These are phyloP conservation scores for Oncorhynchus masou DNA, from an alignment of 2,113 vertebrate species.

Conservation along the genomic window DNA sequence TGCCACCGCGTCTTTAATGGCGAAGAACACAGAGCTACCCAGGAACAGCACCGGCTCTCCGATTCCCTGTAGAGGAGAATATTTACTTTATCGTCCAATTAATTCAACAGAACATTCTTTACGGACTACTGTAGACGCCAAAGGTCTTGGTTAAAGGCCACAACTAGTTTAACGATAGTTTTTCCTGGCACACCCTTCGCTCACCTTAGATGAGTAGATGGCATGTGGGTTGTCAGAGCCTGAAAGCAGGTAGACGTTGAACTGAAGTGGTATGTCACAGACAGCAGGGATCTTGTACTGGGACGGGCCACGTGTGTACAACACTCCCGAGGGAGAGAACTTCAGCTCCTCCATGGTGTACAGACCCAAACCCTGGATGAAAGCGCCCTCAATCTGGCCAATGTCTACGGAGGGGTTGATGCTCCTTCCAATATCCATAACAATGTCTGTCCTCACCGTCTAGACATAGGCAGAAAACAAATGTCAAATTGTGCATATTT, in stretches of 20 bases:
- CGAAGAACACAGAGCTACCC: conserved; percentile 74
- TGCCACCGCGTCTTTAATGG: conserved; percentile 67
- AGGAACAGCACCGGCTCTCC: conserved; percentile 71
- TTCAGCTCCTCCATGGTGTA: conserved; percentile 75
- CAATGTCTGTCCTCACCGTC: conserved; percentile 76
- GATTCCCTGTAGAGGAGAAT: conserved; percentile 55
- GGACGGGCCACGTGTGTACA: conserved; percentile 65
- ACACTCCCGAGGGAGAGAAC: conserved; percentile 70
- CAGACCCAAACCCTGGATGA: conserved; percentile 73
- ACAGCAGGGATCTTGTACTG: conserved; percentile 75
- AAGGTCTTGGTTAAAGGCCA: too few relatives aligned
- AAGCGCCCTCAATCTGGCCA: conserved; percentile 76
- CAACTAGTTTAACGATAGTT: too few relatives aligned
- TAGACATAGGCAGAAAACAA: conserved; percentile 43
- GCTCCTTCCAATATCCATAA: conserved; percentile 75
- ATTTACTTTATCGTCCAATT: too few relatives aligned
- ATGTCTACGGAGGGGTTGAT: conserved; percentile 76
- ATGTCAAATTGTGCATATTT: too few relatives aligned
- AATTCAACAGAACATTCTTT: too few relatives aligned
- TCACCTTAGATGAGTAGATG: conserved; percentile 77
- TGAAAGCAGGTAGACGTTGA: conserved; percentile 70
- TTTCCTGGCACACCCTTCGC: not conserved
- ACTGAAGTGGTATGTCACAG: conserved; percentile 69
- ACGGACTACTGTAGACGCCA: too few relatives aligned
- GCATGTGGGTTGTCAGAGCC: conserved; percentile 66